phyloP scores from a whole-genome alignment of 1,140 invertebrate genomes.

The Metaphire vulgaris region DNA sequence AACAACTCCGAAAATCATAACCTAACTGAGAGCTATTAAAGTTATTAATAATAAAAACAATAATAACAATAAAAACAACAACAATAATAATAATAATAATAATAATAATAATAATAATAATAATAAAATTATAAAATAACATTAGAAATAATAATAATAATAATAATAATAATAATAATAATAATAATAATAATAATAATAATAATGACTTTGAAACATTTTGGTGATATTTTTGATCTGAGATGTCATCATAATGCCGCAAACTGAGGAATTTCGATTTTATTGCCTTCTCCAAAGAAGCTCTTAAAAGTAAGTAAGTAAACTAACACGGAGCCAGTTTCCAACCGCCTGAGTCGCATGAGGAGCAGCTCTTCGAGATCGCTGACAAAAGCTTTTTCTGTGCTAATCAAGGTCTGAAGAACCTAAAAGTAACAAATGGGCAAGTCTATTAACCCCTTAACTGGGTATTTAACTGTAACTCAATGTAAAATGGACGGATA shows the following conservation, averaged over 20 bases:
- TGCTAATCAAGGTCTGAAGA: constrained; percentile 86
- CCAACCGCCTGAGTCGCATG: constrained; percentile 75
- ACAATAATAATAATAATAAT: not conserved
- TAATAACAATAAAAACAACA: constrained; percentile 21
- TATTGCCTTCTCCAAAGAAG: too few relatives aligned
- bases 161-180: too few relatives aligned
- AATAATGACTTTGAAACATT: too few relatives aligned
- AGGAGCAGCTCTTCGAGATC: constrained; percentile 77
- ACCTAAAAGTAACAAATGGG: too few relatives aligned
- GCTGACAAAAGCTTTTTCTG: constrained; percentile 77
- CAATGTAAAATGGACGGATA: too few relatives aligned
- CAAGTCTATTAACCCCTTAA: too few relatives aligned
- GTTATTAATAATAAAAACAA: not conserved
- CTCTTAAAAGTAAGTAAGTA: too few relatives aligned
- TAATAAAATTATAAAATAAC: not conserved
- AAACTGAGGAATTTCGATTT: too few relatives aligned
- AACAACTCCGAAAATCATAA: not conserved
- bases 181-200: too few relatives aligned
- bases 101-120: not conserved
- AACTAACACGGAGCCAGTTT: constrained; percentile 69
- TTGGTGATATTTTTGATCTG: too few relatives aligned
- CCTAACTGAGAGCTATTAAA: not conserved
- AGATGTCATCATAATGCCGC: too few relatives aligned
- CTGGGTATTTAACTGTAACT: too few relatives aligned
- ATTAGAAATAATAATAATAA: not conserved